A percentile compares a stretch with the other conserved stretches of the same genome.
These are phyloP conservation scores for Rotaria macrura DNA, from an alignment of 2,888 invertebrate species.

Conservation along the genomic window DNA sequence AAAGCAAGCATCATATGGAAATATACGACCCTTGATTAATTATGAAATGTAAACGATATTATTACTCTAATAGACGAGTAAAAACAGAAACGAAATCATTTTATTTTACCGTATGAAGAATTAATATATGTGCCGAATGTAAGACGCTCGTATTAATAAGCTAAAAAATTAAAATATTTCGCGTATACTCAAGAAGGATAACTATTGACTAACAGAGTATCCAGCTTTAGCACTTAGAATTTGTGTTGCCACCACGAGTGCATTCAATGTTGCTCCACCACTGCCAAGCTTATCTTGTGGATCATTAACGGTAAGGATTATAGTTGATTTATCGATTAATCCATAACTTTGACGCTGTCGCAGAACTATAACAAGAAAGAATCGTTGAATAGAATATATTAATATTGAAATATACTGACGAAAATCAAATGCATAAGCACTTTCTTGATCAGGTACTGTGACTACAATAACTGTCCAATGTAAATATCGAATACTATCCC, in stretches of 20 bases:
- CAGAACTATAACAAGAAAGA: neutral
- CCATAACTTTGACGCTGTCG: slow-evolving; percentile 16
- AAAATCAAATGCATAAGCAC: slow-evolving; percentile 4
- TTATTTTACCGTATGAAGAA: slow-evolving; percentile 49
- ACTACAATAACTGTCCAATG: neutral
- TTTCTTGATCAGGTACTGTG: neutral
- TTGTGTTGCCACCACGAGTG: slow-evolving; percentile 52
- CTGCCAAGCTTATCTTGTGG: slow-evolving; percentile 50
- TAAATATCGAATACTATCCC: neutral
- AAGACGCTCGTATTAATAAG: slow-evolving; percentile 49
- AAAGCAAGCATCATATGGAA: slow-evolving; percentile 44
- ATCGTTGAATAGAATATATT: neutral
- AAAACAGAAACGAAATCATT: too few relatives aligned
- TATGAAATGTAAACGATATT: neutral
- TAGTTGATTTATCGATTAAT: slow-evolving; percentile 36
- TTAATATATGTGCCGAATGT: slow-evolving; percentile 45
- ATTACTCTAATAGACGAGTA: neutral
- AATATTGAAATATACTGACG: neutral
- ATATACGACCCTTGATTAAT: slow-evolving; percentile 38
- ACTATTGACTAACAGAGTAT: slow-evolving; percentile 45
- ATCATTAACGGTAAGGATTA: slow-evolving; percentile 51
- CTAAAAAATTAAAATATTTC: slow-evolving; percentile 38
- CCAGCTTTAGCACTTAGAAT: slow-evolving; percentile 50
- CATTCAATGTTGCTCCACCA: slow-evolving; percentile 54
- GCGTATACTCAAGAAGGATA: neutral